These are phyloP conservation scores for Acanthis flammea DNA, from an alignment of 2,797 vertebrate species.

Conservation along the genomic window DNA sequence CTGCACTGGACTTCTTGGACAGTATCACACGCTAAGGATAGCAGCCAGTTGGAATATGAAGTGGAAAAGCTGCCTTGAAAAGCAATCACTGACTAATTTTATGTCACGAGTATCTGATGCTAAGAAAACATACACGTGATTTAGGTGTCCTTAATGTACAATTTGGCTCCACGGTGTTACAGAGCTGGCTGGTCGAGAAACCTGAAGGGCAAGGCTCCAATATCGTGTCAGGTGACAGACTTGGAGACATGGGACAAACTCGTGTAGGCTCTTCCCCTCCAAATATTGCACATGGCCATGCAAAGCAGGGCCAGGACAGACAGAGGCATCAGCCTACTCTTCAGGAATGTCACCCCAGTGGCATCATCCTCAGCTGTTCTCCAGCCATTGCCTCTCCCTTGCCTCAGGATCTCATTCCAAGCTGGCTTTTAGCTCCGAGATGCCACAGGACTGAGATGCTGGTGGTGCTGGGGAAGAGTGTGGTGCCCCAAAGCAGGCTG, in stretches of 20 bases:
- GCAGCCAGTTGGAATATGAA: slow-evolving; percentile 54
- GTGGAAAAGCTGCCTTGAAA: slow-evolving; percentile 61
- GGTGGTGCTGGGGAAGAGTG: not conserved
- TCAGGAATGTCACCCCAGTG: not conserved
- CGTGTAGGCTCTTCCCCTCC: not conserved
- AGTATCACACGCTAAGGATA: slow-evolving; percentile 30
- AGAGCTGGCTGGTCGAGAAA: not conserved
- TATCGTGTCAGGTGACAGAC: not conserved
- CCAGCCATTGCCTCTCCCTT: not conserved
- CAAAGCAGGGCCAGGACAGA: not conserved
- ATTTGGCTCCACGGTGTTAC: not conserved
- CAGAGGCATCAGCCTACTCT: not conserved
- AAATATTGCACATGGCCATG: not conserved
- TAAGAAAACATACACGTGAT: not conserved
- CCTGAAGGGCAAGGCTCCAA: not conserved
- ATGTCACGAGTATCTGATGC: slow-evolving; percentile 36
- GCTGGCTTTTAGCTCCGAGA: not conserved
- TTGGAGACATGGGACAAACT: not conserved
- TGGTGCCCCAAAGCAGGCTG: not conserved
- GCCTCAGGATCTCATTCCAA: not conserved
- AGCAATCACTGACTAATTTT: slow-evolving; percentile 56
- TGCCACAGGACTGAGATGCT: not conserved
- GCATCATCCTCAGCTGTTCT: not conserved
- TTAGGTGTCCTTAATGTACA: not conserved
- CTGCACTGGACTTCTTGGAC: slow-evolving; percentile 36